Base-by-base conservation (phyloP, 2,113 vertebrate species). In the Odontophorus gujanensis region DNA sequence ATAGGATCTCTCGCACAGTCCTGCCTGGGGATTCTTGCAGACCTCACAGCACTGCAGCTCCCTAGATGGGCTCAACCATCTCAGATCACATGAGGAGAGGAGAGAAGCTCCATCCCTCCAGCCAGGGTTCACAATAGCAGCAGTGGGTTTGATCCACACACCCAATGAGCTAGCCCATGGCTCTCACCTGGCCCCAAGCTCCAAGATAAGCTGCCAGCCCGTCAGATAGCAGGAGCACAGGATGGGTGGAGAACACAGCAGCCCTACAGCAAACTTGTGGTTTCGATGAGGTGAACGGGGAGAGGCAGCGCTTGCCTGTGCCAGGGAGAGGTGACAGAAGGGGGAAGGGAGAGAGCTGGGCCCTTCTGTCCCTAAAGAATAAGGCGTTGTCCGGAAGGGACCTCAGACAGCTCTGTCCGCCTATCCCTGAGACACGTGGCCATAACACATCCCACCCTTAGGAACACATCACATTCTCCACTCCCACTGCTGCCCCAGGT, bases 221-320 rank as follows among this genome's bases (percentile, higher is more conserved):
- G 36, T 81, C 15, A 58, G 63, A 79, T 72, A 94, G 78, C 90
- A 7, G 7, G 81, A 58, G 68, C 1, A 0, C 82, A 47, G 95
- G 76, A 92, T 90, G 93, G 95, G 96, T 94, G 96, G 95, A 85
- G 95, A 95, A 57, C 19, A 0, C 0, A 0, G 48, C 82, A 95
- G 85, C 65, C 92, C 76, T 69, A 95, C 80, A 55, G 85, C 58
- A 95, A 96, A 96, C 83, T 83, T 94, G 92, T 63, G 93, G 93
- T 96, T 96, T 96, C 3, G 76, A 72, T 92, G 90, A 96, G 90
- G 90, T 85, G 50, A 69, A 88, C 0, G 0, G 93, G 88, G 88
- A 96, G 90, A 92, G 92, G 95, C 95, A 94, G 83, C 1, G 0
- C 92, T 76, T 87, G 76, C 87, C 82, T 8, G 55, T 77, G 82